Percentiles rank a stretch among this genome's conserved stretches.
These are phyloP conservation scores for Irena cyanogastra DNA, from an alignment of 2,113 vertebrate genomes.

Conservation along the genomic window DNA sequence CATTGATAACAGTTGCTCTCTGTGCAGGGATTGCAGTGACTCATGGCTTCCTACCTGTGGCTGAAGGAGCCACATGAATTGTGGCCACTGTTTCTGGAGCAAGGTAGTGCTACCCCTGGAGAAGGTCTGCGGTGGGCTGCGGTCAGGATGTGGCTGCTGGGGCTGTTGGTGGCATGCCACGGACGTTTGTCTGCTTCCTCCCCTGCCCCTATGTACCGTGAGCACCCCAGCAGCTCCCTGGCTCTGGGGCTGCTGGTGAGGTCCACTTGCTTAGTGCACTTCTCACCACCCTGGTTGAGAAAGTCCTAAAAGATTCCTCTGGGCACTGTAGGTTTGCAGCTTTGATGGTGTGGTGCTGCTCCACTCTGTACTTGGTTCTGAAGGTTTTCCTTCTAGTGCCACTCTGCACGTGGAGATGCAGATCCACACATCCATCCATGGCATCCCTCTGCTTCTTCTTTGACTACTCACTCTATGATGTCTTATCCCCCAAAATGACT, in stretches of 20 bases:
- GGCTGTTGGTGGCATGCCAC: background rate
- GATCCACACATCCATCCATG: accelerated
- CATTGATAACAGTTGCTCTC: background rate
- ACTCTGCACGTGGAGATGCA: background rate
- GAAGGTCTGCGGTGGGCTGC: background rate
- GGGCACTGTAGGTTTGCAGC: background rate
- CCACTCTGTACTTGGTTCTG: background rate
- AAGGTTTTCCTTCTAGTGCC: background rate
- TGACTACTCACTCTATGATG: background rate
- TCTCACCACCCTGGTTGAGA: background rate
- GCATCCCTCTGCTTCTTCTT: background rate
- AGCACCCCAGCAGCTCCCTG: background rate
- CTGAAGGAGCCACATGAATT: background rate
- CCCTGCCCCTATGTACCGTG: background rate
- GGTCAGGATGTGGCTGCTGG: background rate
- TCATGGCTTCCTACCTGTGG: background rate
- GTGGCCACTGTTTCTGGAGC: background rate
- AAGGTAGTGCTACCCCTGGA: background rate
- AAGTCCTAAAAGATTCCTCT: background rate
- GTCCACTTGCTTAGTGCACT: background rate
- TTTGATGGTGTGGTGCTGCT: background rate
- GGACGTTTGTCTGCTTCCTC: accelerated
- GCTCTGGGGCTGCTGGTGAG: background rate
- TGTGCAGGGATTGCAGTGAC: background rate
- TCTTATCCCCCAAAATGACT: background rate